Evolutionary conservation across 1,140 invertebrate genomes (phyloP).

Genomic region (Luehdorfia chinensis): DNA sequence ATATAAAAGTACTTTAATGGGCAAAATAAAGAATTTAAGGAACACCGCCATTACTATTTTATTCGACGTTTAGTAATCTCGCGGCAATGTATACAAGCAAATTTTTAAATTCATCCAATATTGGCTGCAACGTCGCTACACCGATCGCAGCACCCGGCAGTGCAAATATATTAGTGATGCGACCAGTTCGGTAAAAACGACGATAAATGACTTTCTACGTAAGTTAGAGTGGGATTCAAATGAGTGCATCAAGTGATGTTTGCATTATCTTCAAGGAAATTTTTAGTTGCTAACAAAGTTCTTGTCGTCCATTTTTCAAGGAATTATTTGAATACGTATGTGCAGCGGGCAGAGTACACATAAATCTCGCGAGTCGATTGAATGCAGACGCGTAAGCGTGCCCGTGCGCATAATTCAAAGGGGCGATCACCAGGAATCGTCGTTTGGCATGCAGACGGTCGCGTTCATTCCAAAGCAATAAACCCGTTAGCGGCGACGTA

Average conservation of each 20-base stretch:
- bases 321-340: too few species aligned
- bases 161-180: slow-evolving; percentile 3
- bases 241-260: too few species aligned
- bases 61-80: too few species aligned
- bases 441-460: slow-evolving; percentile 69
- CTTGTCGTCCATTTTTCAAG: too few species aligned
- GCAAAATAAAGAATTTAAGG: too few species aligned
- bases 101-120: slow-evolving; percentile 8
- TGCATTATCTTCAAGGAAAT: too few species aligned
- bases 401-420: slow-evolving; percentile 69
- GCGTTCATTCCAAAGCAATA: slow-evolving; percentile 66
- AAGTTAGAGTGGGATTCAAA: too few species aligned
- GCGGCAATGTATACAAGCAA: background rate
- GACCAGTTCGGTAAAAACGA: background rate
- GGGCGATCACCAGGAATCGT: slow-evolving; percentile 70
- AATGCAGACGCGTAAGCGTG: slow-evolving; percentile 67
- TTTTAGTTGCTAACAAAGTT: too few species aligned
- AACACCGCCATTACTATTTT: too few species aligned
- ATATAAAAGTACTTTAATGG: too few species aligned
- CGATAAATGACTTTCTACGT: background rate
- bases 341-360: slow-evolving; percentile 30
- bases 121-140: background rate
- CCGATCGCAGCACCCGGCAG: slow-evolving; percentile 1
- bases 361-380: slow-evolving; percentile 63
- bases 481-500: slow-evolving; percentile 67